Percentiles rank a stretch among this genome's conserved stretches.
phyloP scores from a whole-genome alignment of 2,888 invertebrate species.

The Cylindroiulus punctatus region DNA sequence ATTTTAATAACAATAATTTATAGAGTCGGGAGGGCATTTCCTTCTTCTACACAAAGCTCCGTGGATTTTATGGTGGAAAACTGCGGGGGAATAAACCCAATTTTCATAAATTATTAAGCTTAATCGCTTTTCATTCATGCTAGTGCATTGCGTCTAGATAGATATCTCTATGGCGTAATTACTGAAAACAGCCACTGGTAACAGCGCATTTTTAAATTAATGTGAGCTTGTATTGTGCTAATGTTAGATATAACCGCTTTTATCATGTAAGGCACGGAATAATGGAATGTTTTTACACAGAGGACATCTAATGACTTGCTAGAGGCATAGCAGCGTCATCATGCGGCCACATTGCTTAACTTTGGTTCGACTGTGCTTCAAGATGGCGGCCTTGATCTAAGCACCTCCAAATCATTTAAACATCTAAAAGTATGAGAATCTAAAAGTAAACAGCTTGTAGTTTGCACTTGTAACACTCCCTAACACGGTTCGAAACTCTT shows the following conservation, averaged over 20 bases:
- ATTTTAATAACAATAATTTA: constrained; percentile 23
- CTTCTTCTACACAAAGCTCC: neutral
- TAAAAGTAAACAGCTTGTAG: too few relatives aligned
- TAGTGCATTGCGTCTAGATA: neutral
- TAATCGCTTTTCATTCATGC: constrained; percentile 21
- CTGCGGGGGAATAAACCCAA: neutral
- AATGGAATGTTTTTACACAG: neutral
- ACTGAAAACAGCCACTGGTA: neutral
- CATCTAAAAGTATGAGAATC: too few relatives aligned
- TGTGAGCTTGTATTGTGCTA: neutral
- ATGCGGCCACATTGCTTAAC: too few relatives aligned
- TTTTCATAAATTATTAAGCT: constrained; percentile 9
- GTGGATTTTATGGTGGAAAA: constrained; percentile 2
- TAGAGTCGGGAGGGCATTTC: neutral
- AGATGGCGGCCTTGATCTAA: too few relatives aligned
- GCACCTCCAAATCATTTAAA: too few relatives aligned
- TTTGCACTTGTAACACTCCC: too few relatives aligned
- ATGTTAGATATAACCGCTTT: neutral
- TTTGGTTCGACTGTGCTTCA: too few relatives aligned
- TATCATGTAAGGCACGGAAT: constrained; percentile 20
- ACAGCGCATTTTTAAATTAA: constrained; percentile 11
- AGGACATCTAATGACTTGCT: too few relatives aligned
- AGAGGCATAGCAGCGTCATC: too few relatives aligned
- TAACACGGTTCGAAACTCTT: too few relatives aligned
- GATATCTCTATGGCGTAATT: constrained; percentile 3